These are phyloP conservation scores for Pelecanus crispus DNA, from an alignment of 2,113 vertebrate genomes.

Conservation along the genomic window DNA sequence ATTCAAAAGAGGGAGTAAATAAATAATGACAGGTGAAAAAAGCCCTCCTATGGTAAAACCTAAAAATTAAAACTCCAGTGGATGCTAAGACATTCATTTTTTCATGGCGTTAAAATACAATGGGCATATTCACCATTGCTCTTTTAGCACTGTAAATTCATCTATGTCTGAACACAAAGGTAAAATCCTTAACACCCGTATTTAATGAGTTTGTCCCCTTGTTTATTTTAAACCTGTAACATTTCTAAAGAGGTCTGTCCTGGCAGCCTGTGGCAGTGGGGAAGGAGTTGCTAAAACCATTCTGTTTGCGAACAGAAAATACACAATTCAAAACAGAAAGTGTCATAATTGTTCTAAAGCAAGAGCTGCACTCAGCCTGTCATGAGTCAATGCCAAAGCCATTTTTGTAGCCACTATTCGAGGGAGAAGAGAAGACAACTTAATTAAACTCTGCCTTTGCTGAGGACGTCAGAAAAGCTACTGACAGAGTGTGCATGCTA, in stretches of 20 bases:
- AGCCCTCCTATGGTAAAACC: not conserved
- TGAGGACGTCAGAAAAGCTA: not conserved
- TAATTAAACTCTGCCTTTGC: slow-evolving; percentile 24
- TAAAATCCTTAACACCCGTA: not conserved
- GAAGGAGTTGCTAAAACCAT: not conserved
- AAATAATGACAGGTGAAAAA: not conserved
- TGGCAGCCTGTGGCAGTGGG: not conserved
- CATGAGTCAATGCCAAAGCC: not conserved
- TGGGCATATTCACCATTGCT: not conserved
- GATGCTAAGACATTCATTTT: not conserved
- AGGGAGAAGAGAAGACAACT: not conserved
- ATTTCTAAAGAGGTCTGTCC: not conserved
- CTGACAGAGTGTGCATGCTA: not conserved
- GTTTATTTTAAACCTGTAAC: not conserved
- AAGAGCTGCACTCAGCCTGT: not conserved
- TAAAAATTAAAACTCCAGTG: not conserved
- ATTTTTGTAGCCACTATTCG: not conserved
- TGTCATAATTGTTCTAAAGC: not conserved
- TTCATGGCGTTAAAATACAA: not conserved
- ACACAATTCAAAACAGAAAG: not conserved
- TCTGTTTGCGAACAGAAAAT: not conserved
- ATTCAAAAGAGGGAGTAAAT: not conserved
- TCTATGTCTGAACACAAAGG: not conserved
- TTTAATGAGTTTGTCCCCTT: not conserved
- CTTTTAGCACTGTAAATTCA: not conserved